Conservation (phyloP, 1,140 invertebrate genomes). For the Sinonovacula constricta region DNA sequence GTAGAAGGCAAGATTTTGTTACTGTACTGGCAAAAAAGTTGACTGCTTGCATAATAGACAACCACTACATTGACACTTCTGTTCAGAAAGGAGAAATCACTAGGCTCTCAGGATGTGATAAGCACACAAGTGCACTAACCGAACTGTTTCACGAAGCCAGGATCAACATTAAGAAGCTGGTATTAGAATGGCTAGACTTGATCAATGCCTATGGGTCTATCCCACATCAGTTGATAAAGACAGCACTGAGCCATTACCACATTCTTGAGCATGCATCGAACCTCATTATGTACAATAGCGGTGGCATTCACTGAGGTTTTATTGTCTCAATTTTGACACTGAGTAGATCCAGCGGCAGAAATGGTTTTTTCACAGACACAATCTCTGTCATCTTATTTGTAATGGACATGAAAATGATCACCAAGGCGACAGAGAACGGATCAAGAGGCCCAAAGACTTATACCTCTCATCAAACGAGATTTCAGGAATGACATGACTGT, state of each 20-base stretch:
- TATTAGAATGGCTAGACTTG: constrained; percentile 40
- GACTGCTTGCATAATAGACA: no score
- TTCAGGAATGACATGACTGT: constrained; percentile 14
- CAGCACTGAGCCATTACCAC: constrained; percentile 6
- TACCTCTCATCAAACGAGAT: neutral
- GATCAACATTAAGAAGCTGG: neutral
- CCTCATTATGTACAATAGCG: constrained; percentile 1
- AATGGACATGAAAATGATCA: constrained; percentile 19
- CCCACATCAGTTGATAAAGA: constrained; percentile 29
- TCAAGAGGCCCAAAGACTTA: neutral
- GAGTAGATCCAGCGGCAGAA: neutral
- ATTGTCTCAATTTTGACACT: neutral
- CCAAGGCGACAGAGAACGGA: neutral
- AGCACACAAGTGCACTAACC: constrained; percentile 32
- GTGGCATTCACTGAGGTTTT: neutral
- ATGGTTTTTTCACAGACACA: constrained; percentile 2
- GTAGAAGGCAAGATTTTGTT: no score
- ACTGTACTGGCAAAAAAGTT: no score
- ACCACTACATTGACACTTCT: no score
- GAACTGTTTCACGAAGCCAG: constrained; percentile 19
- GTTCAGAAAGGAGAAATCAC: constrained; percentile 37
- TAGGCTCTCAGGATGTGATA: constrained; percentile 16
- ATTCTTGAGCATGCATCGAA: constrained; percentile 5
- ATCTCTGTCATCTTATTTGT: constrained; percentile 6
- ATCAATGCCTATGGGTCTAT: constrained; percentile 45